Evolutionary conservation across 2,888 invertebrate species (phyloP).

Genomic region (Phorcus lineatus): DNA sequence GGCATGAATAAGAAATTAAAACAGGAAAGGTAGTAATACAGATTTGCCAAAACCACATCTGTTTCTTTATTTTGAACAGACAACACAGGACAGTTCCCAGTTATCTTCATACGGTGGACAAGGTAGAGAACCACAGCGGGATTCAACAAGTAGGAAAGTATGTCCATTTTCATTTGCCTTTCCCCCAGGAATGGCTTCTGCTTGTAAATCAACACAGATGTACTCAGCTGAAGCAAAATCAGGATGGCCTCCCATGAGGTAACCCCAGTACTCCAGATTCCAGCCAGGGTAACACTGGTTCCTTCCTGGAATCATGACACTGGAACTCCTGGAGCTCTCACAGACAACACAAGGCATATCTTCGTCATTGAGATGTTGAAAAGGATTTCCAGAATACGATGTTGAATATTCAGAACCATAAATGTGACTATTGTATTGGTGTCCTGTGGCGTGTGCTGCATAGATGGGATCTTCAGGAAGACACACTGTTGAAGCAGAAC

Average conservation of each 20-base stretch:
- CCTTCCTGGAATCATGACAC: conserved; percentile 38
- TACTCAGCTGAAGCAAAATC: conserved; percentile 29
- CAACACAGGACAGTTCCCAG: conserved; percentile 33
- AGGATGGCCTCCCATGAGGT: neutral
- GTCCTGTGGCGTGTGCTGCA: neutral
- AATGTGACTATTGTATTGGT: neutral
- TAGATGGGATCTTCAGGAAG: conserved; percentile 31
- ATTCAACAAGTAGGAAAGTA: conserved; percentile 31
- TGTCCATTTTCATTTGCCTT: conserved; percentile 28
- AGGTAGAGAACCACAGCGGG: conserved; percentile 32
- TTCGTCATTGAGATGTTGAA: conserved; percentile 29
- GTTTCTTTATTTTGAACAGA: conserved; percentile 22
- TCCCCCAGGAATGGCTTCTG: conserved; percentile 28
- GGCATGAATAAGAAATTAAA: too few relatives aligned
- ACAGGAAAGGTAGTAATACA: too few relatives aligned
- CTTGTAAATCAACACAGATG: conserved; percentile 35
- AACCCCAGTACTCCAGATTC: conserved; percentile 38
- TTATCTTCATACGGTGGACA: conserved; percentile 34
- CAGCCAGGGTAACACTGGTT: conserved; percentile 36
- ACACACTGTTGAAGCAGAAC: conserved; percentile 28
- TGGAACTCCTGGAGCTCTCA: conserved; percentile 6
- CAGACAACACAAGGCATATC: conserved; percentile 44
- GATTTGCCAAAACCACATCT: too few relatives aligned
- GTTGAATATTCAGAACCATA: conserved; percentile 37
- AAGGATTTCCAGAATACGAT: neutral